Base-by-base conservation (phyloP, 2,797 vertebrate genomes). In the Psittacula derbiana region DNA sequence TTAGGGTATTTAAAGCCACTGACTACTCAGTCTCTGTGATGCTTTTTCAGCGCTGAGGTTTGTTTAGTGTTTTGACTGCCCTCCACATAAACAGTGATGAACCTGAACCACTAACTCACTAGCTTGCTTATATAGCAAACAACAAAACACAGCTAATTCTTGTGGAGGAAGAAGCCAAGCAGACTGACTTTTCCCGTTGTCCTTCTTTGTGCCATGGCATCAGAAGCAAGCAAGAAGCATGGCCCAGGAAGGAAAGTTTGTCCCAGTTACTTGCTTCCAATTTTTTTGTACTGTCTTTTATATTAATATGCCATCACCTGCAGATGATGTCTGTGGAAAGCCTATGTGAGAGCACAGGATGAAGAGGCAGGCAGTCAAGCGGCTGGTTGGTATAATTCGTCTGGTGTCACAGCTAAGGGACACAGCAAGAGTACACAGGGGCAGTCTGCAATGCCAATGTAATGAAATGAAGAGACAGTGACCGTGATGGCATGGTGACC, bases 51-150 rank as follows among this genome's bases (percentile, higher is more conserved):
- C 46, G 72, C 50, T 47, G 73, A 80, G 40, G 27, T 75, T 94
- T 92, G 58, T 91, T 95, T 69, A 67, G 44, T 78, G 23, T 96
- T 95, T 87, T 93, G 74, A 50, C 67, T 94, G 47, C 52, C 41
- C 55, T 67, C 44, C 28, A 5, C 28, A 49, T 86, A 94, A 94
- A 91, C 6, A 12, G 44, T 11, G 44, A 73, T 55, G 85, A 96
- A 96, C 76, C 83, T 61, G 88, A 97, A 91, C 66, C 49, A 60
- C 84, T 83, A 69, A 85, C 50, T 91, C 83, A 87, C 86, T 64
- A 50, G 44, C 40, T 92, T 90, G 57, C 53, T 94, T 74, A 62
- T 15, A 70, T 1, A 1, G 10, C 3, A 8, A 92, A 81, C 57
- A 88, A 49, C 61, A 69, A 88, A 92, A 58, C 47, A 74, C 10